Evolutionary conservation across 2,888 invertebrate genomes (phyloP), one percentile per base, ranked within the genome.

Genomic region (Phasia obesa): DNA sequence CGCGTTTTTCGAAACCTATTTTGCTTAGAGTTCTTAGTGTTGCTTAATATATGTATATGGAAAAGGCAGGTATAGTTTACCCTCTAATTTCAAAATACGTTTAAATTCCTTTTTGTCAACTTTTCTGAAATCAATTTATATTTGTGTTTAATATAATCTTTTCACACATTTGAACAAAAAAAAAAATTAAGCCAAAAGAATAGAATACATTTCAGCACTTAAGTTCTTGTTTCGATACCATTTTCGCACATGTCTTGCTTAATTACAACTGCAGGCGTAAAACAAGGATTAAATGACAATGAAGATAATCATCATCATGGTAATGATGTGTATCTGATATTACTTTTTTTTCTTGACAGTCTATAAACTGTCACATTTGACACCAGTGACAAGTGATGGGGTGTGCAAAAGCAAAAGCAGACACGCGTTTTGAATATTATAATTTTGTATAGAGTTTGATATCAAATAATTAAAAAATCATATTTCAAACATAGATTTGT

Each of bases 321-420:
- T 64, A 57, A 71, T 49, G 62, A 69, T 71, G 21, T 38, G 25
- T 57, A 55, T 55, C 49, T 47, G 64, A 17, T 74, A 17, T 31
- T 21, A 62, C 19, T 44, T 31, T 47, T 25, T 21, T 27, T 23
- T 31, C 7, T 6, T 53, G 42, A 0, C 0, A 13, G 55, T 71
- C 31, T 31, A 70, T 65, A 65, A 31, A 73, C 65, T 71, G 64
- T 73, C 65, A 73, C 47, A 75, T 62, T 75, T 62, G 80, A 75
- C 57, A 70, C 42, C 25, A 31, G 35, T 35, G 62, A 79, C 65
- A 59, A 53, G 42, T 51, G 59, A 59, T 44, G 38, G 60, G 47
- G 44, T 67, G 67, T 44, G 51, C 65, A 79, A 79, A 65, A 35
- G 53, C n/a, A 13, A 73, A 44, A 4, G 44, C 44, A 44, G 15